These are phyloP conservation scores for Andrena fulva DNA, from an alignment of 2,888 invertebrate genomes.

Conservation along the genomic window DNA sequence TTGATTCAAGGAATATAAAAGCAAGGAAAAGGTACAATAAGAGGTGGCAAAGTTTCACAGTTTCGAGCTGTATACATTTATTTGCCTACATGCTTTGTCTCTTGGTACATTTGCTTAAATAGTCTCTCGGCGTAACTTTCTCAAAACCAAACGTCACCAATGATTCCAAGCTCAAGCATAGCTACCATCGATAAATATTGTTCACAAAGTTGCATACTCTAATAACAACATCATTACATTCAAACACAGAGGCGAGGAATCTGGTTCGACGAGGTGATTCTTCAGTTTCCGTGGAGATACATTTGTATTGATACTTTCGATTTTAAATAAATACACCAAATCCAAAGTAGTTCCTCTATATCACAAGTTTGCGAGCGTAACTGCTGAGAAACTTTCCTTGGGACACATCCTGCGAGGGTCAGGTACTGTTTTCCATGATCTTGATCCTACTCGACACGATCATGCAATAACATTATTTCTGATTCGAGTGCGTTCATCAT, in stretches of 20 bases:
- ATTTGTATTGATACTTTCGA: slow-evolving; percentile 43
- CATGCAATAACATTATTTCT: too few relatives aligned
- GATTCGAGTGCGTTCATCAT: too few relatives aligned
- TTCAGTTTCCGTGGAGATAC: slow-evolving; percentile 18
- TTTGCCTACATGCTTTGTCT: not conserved
- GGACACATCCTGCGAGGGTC: not conserved
- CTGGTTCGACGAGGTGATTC: slow-evolving; percentile 4
- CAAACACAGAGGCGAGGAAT: not conserved
- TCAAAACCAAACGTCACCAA: not conserved
- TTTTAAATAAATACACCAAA: slow-evolving; percentile 48
- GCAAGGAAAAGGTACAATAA: not conserved
- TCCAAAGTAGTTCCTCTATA: not conserved
- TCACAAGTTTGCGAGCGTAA: not conserved
- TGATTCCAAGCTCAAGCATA: not conserved
- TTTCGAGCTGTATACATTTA: not conserved
- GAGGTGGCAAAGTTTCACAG: not conserved
- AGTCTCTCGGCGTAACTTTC: not conserved
- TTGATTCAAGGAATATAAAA: not conserved
- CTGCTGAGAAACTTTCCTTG: not conserved
- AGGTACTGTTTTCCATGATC: too few relatives aligned
- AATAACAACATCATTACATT: not conserved
- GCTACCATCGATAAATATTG: not conserved
- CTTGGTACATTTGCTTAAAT: not conserved
- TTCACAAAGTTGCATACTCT: not conserved
- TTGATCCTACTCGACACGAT: too few relatives aligned